Conservation (phyloP, 2,113 vertebrate genomes). For the Cathartes aura region DNA sequence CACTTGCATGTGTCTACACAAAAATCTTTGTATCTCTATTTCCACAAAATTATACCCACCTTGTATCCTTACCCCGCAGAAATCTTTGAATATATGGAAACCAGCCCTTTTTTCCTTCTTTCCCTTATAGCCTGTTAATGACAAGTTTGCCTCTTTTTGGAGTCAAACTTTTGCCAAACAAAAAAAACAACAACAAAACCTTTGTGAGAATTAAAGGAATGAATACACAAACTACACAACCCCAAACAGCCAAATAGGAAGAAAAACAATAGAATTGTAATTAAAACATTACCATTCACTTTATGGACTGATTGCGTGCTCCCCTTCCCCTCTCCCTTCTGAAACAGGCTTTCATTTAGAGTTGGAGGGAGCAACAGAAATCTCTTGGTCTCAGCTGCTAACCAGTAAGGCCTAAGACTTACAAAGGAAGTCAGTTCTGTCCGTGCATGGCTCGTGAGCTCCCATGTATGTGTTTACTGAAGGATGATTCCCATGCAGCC, state of each 20-base stretch:
- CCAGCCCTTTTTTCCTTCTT: not conserved
- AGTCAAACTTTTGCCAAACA: not conserved
- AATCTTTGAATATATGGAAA: not conserved
- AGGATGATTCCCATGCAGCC: not conserved
- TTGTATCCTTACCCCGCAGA: not conserved
- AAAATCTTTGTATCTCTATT: not conserved
- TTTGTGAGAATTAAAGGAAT: not conserved
- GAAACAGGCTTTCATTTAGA: not conserved
- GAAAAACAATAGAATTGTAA: constrained; percentile 34
- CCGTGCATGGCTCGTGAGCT: not conserved
- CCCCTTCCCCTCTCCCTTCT: not conserved
- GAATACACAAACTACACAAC: constrained; percentile 3
- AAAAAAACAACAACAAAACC: not conserved
- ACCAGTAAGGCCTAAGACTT: not conserved
- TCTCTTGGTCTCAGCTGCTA: not conserved
- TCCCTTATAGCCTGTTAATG: not conserved
- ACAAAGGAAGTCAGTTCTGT: not conserved
- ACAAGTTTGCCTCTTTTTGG: not conserved
- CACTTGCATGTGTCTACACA: not conserved
- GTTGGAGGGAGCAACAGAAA: not conserved
- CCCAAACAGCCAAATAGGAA: not conserved
- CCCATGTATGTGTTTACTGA: not conserved
- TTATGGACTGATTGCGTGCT: not conserved
- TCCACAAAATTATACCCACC: not conserved
- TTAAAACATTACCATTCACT: constrained; percentile 38